phyloP scores from a whole-genome alignment of 2,888 invertebrate genomes.

The Tridacna crocea region DNA sequence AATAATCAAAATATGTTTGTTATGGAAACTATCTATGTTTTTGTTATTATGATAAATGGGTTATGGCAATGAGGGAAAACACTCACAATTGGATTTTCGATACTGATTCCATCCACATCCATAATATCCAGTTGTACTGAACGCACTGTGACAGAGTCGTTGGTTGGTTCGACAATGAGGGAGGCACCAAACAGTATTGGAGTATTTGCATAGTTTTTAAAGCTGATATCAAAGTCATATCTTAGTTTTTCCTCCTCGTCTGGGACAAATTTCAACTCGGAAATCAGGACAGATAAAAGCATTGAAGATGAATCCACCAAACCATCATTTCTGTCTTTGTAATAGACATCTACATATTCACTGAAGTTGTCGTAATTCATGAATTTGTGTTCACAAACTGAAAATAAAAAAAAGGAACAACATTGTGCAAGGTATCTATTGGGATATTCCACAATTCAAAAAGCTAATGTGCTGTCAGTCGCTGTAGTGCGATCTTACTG shows the following conservation, averaged over 20 bases:
- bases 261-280: slow-evolving; percentile 14
- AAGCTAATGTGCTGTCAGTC: no score
- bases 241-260: slow-evolving; percentile 12
- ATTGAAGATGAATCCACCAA: slow-evolving; percentile 10
- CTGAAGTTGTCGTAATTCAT: slow-evolving; percentile 21
- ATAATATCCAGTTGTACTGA: background rate
- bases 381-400: slow-evolving; percentile 28
- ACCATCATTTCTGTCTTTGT: slow-evolving; percentile 23
- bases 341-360: slow-evolving; percentile 1
- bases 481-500: no score
- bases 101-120: background rate
- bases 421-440: no score
- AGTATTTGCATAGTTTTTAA: slow-evolving; percentile 8
- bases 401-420: background rate
- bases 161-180: slow-evolving; percentile 15
- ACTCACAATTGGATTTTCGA: slow-evolving; percentile 1
- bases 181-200: slow-evolving; percentile 21
- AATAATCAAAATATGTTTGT: no score
- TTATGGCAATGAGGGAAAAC: no score
- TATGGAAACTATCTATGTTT: no score
- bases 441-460: no score
- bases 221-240: slow-evolving; percentile 19
- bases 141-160: slow-evolving; percentile 11
- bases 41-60: no score
- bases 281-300: background rate